Percentiles rank a stretch among this genome's conserved stretches.
These are phyloP conservation scores for Bombyx huttoni DNA, from an alignment of 2,888 invertebrate genomes.

Conservation along the genomic window DNA sequence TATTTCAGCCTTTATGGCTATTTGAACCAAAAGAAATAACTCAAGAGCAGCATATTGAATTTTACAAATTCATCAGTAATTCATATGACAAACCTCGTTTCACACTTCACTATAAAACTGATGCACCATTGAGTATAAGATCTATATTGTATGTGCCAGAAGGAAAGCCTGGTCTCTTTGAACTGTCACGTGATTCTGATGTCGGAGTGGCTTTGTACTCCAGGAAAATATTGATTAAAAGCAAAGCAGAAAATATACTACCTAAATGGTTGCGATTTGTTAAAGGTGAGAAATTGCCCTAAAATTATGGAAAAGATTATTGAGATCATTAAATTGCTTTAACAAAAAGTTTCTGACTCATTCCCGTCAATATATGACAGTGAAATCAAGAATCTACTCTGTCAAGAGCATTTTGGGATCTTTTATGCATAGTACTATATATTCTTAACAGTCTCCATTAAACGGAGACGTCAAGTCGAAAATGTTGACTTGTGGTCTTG, in stretches of 20 bases:
- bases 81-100: conserved; percentile 91
- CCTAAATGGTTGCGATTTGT: conserved; percentile 97
- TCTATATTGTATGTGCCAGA: conserved; percentile 95
- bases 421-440: neutral
- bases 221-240: conserved; percentile 93
- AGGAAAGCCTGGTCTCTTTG: conserved; percentile 91
- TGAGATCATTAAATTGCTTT: too few species aligned
- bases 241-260: conserved; percentile 89
- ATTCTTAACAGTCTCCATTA: too few species aligned
- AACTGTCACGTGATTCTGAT: conserved; percentile 88
- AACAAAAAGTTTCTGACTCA: too few species aligned
- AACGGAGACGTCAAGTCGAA: too few species aligned
- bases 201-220: conserved; percentile 92
- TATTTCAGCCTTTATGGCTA: conserved; percentile 88
- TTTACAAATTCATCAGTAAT: conserved; percentile 91
- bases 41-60: conserved; percentile 89
- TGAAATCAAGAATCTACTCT: too few species aligned
- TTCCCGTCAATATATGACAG: too few species aligned
- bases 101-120: conserved; percentile 92
- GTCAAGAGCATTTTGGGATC: too few species aligned
- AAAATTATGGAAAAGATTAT: neutral
- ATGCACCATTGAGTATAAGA: conserved; percentile 91
- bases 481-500: too few species aligned
- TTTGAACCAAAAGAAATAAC: conserved; percentile 91
- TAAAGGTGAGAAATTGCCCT: conserved; percentile 74